Percentiles rank a stretch among this genome's conserved stretches.
Evolutionary conservation across 2,888 invertebrate species (phyloP).

Genomic region (Caenorhabditis sp.): DNA sequence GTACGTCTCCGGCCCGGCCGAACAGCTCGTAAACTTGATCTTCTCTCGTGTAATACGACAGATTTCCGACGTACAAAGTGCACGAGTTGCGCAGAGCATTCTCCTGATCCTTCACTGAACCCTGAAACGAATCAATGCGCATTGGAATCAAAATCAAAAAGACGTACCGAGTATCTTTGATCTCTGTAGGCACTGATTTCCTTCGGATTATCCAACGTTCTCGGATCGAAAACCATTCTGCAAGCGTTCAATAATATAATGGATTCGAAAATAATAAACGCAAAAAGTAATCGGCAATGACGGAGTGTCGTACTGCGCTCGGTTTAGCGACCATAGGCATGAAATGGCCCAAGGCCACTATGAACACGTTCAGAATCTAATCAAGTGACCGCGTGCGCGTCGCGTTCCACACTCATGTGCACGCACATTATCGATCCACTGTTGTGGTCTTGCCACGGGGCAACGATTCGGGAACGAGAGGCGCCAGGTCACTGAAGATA

Average conservation of each 20-base stretch:
- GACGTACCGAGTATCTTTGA: conserved; percentile 72
- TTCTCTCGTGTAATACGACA: conserved; percentile 98
- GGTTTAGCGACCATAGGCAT: background rate
- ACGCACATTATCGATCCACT: no score
- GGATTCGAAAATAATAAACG: background rate
- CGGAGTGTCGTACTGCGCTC: conserved; percentile 16
- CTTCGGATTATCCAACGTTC: conserved; percentile 57
- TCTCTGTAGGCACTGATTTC: conserved; percentile 76
- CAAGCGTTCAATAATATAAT: background rate
- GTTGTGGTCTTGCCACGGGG: no score
- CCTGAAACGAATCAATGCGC: conserved; percentile 59
- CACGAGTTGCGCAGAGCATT: conserved; percentile 85
- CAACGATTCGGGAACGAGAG: no score
- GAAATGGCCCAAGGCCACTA: no score
- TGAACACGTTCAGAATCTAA: no score
- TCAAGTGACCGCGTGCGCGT: no score
- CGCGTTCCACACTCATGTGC: no score
- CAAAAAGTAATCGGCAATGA: background rate
- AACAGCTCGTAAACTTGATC: conserved; percentile 95
- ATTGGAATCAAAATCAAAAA: background rate
- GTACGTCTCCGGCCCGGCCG: conserved; percentile 93
- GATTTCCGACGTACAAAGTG: conserved; percentile 95
- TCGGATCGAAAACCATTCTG: conserved; percentile 65
- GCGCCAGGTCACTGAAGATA: no score
- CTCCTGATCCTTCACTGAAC: conserved; percentile 82